Base-by-base conservation (phyloP, 2,113 vertebrate genomes). In the Rhynchomys soricoides region DNA sequence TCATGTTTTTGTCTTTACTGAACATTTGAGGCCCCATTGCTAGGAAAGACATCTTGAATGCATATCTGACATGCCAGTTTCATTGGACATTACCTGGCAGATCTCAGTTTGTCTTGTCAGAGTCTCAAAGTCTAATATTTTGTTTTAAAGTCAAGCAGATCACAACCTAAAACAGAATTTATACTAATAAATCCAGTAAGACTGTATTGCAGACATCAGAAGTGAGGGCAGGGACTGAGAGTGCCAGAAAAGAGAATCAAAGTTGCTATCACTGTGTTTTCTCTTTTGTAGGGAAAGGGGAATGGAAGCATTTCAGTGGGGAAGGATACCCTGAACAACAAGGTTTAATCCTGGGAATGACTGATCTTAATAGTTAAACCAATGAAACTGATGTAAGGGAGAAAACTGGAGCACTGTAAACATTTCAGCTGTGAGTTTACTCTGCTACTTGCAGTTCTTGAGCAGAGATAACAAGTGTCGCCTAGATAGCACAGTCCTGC, bases 111-210 rank as follows among this genome's bases (percentile, higher is more conserved):
- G 3, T 62, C n/a, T 17, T 45, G 3, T 13, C 7, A 83, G 57
- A 24, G 62, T 83, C 55, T 13, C 13, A 62, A 83, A 62, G 24
- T 83, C n/a, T 62, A 29, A 43, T 29, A 31, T 24, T 83, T 82
- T 15, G 59, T 59, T 82, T 64, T 86, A 71, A 96, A 94, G 40
- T 16, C 26, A 94, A 66, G 11, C 2, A 55, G 26, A 73, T 86
- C 22, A 66, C 5, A 86, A 75, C 12, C 88, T 40, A 86, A 82
- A 94, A 52, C 22, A 59, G 19, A 73, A n/a, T 64, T 43, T 7
- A 78, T 21, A 57, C 8, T 55, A 74, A 45, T 17, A 89, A 26
- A 70, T 37, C 85, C 40, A 90, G 50, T 88, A 78, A 91, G 87
- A 88, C 1, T 70, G 5, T 90, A 37, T 2, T 62, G 10, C 40